Base-by-base conservation (phyloP, 2,113 vertebrate genomes). In the Hippocampus mohnikei region DNA sequence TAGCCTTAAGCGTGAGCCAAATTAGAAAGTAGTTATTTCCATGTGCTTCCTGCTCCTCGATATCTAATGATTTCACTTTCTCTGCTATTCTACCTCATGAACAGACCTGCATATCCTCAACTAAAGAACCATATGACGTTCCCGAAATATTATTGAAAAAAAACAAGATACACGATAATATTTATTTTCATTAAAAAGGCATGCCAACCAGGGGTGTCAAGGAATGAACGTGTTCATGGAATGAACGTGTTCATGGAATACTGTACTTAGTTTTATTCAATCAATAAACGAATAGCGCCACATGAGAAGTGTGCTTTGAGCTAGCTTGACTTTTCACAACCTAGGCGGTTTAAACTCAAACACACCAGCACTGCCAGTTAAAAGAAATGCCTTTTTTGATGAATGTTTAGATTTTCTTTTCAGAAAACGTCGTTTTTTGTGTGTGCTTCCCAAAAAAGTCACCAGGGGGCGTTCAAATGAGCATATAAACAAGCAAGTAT, bases 1-100 rank as follows among this genome's bases (percentile, higher is more conserved):
- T 88, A 87, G 90, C 90, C 88, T 85, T 77, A 88, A 90, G 88
- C 88, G 66, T 73, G 53, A 83, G 83, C 70, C 84, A 86, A 87
- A 91, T 90, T 83, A 88, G 85, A 60, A 88, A 84, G 82, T 66
- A 74, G 76, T 83, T 88, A 86, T 88, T 88, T 89, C 81, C 84
- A 69, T 72, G 80, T 55, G 52, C 68, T 84, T 85, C 70, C 70
- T 80, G 41, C 76, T 84, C 78, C 67, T 80, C 81, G 81, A 91
- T 82, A 84, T 88, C 83, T 84, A 87, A 87, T 91, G 81, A 77
- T 87, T 89, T 50, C 42, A 52, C 23, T 44, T 27, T 71, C 50
- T 25, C 61, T 77, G 76, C 78, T 72, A 71, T 27, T 42, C 70
- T 25, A 13, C 37, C 18, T 53, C 59, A 42, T 44, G 48, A 52